A percentile compares a stretch with the other conserved stretches of the same genome.
These are phyloP conservation scores for Agriotes lineatus DNA, from an alignment of 2,888 invertebrate species.

Conservation along the genomic window DNA sequence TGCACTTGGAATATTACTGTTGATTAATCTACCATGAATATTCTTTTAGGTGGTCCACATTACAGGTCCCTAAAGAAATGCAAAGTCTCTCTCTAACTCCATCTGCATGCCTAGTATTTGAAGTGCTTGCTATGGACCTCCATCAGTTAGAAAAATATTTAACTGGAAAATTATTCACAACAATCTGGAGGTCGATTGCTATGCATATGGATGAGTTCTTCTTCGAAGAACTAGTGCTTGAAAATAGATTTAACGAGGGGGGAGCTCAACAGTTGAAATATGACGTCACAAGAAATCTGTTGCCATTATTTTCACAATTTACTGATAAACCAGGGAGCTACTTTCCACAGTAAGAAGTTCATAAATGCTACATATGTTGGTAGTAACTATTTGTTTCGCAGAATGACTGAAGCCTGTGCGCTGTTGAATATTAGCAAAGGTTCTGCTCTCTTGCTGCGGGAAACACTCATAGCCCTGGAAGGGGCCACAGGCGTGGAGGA, in stretches of 20 bases:
- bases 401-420: conserved; percentile 81
- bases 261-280: conserved; percentile 89
- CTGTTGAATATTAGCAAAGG: conserved; percentile 82
- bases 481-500: conserved; percentile 68
- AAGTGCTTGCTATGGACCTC: conserved; percentile 76
- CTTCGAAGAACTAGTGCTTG: conserved; percentile 79
- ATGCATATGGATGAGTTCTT: conserved; percentile 77
- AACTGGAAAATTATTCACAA: conserved; percentile 79
- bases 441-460: conserved; percentile 80
- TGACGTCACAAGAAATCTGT: conserved; percentile 86
- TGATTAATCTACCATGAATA: background rate
- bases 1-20: background rate
- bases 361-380: background rate
- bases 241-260: conserved; percentile 87
- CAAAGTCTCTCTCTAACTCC: conserved; percentile 79
- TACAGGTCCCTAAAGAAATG: conserved; percentile 73
- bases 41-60: conserved; percentile 73
- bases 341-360: conserved; percentile 75
- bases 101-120: conserved; percentile 85
- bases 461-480: conserved; percentile 70
- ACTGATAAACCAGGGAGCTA: conserved; percentile 78
- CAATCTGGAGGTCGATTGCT: conserved; percentile 81
- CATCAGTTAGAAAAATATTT: conserved; percentile 76
- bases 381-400: conserved; percentile 60
- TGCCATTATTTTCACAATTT: conserved; percentile 87